A percentile compares a stretch with the other conserved stretches of the same genome.
Conservation (phyloP, 2,888 invertebrate species). For the Chrysolina americana region DNA sequence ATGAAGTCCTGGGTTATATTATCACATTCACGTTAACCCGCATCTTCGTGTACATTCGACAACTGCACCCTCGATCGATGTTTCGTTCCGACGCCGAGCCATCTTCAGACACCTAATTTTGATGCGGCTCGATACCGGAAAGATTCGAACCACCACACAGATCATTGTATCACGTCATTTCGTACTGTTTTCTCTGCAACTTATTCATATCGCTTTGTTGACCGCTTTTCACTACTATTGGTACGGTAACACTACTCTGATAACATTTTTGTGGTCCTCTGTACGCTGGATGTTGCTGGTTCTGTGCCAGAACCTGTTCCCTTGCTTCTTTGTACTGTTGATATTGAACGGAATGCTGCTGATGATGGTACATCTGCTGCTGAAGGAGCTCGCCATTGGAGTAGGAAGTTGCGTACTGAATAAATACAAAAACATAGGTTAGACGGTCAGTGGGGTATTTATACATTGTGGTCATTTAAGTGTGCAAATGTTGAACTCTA, state of each 20-base stretch:
- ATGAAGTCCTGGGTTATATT: not conserved
- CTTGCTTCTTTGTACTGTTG: constrained; percentile 64
- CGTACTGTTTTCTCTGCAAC: constrained; percentile 59
- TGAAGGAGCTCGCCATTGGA: constrained; percentile 65
- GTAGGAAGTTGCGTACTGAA: constrained; percentile 52
- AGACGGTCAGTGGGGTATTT: not conserved
- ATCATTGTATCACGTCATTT: constrained; percentile 61
- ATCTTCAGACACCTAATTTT: not conserved
- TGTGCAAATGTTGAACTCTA: too few species aligned
- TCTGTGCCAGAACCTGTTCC: constrained; percentile 63
- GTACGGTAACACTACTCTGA: constrained; percentile 65
- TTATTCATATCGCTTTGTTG: constrained; percentile 57
- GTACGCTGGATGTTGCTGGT: constrained; percentile 56
- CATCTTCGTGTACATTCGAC: constrained; percentile 8
- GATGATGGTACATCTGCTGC: constrained; percentile 64
- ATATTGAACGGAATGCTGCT: constrained; percentile 61
- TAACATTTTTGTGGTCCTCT: constrained; percentile 57
- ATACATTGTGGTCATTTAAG: too few species aligned
- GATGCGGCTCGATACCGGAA: not conserved
- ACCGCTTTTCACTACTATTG: constrained; percentile 61
- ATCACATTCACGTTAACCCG: not conserved
- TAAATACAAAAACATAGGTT: not conserved
- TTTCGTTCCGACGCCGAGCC: not conserved
- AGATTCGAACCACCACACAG: not conserved
- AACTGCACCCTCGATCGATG: not conserved